A percentile compares a stretch with the other conserved stretches of the same genome.
Evolutionary conservation across 2,888 invertebrate species (phyloP).

Genomic region (Thereva nobilitata): DNA sequence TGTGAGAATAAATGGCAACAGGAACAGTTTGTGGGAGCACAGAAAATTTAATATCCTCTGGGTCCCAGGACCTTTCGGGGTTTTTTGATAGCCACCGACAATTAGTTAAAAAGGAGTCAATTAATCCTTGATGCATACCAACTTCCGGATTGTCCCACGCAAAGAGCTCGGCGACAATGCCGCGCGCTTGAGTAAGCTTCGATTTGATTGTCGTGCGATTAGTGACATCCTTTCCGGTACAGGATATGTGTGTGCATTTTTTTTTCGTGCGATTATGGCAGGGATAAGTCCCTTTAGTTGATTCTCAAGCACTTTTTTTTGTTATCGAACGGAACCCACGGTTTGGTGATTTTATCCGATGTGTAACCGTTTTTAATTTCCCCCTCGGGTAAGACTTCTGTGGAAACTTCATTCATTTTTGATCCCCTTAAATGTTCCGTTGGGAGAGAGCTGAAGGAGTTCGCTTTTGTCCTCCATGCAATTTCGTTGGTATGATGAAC

Average conservation of each 20-base stretch:
- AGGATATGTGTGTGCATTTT: slow-evolving; percentile 10
- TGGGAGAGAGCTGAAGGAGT: slow-evolving; percentile 1
- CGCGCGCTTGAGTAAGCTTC: not conserved
- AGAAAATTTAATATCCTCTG: slow-evolving; percentile 40
- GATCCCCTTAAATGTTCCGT: slow-evolving; percentile 6
- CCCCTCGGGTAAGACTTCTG: slow-evolving; percentile 10
- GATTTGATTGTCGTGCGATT: slow-evolving; percentile 7
- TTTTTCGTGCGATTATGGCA: not conserved
- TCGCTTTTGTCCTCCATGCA: not conserved
- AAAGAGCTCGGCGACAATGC: not conserved
- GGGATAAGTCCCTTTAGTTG: not conserved
- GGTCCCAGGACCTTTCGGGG: not conserved
- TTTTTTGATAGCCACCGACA: slow-evolving; percentile 22
- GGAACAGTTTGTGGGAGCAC: slow-evolving; percentile 33
- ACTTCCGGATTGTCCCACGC: slow-evolving; percentile 37
- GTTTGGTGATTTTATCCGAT: slow-evolving; percentile 19
- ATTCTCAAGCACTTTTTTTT: slow-evolving; percentile 13
- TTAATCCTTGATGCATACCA: slow-evolving; percentile 40
- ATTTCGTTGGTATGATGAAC: slow-evolving; percentile 9
- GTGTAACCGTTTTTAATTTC: slow-evolving; percentile 19
- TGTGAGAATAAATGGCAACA: slow-evolving; percentile 22
- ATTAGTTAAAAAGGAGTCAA: slow-evolving; percentile 39
- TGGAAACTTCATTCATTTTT: not conserved
- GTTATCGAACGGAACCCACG: not conserved
- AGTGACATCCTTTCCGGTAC: not conserved